Evolutionary conservation across 2,113 vertebrate species (phyloP).

Genomic region (Pyxicephalus adspersus): DNA sequence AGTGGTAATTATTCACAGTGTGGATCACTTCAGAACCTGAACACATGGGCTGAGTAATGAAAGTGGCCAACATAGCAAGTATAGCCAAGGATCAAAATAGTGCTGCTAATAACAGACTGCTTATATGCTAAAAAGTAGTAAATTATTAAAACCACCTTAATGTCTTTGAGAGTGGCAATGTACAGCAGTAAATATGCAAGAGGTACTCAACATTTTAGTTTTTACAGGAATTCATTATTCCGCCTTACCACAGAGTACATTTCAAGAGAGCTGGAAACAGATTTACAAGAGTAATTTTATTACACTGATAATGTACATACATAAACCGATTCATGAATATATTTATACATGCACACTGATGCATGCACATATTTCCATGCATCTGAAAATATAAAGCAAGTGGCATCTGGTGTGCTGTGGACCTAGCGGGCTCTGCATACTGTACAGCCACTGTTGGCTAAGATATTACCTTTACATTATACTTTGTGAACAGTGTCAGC

Average conservation of each 20-base stretch:
- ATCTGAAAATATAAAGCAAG: slow-evolving; percentile 23
- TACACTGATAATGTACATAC: slow-evolving; percentile 40
- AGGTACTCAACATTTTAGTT: slow-evolving; percentile 36
- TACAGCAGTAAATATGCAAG: slow-evolving; percentile 34
- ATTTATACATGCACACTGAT: slow-evolving; percentile 41
- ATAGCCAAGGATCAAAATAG: slow-evolving; percentile 49
- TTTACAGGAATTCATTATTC: slow-evolving; percentile 43
- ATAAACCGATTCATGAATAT: slow-evolving; percentile 42
- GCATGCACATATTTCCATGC: slow-evolving; percentile 22
- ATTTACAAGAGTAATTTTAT: slow-evolving; percentile 34
- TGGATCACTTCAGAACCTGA: slow-evolving; percentile 50
- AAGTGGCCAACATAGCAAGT: slow-evolving; percentile 31
- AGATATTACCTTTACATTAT: slow-evolving; percentile 9
- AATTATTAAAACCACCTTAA: slow-evolving; percentile 42
- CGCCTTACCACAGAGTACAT: slow-evolving; percentile 19
- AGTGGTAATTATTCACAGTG: slow-evolving; percentile 49
- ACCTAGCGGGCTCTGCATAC: slow-evolving; percentile 7
- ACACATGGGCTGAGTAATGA: slow-evolving; percentile 54
- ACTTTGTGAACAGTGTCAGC: slow-evolving; percentile 12
- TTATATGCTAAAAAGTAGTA: slow-evolving; percentile 52
- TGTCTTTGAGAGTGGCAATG: slow-evolving; percentile 22
- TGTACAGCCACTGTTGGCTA: neutral
- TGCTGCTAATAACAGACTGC: slow-evolving; percentile 61
- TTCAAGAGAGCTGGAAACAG: slow-evolving; percentile 34
- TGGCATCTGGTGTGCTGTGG: slow-evolving; percentile 24